A percentile compares a stretch with the other conserved stretches of the same genome.
Conservation (phyloP, 2,888 invertebrate species). For the Heliconius ismenius region DNA sequence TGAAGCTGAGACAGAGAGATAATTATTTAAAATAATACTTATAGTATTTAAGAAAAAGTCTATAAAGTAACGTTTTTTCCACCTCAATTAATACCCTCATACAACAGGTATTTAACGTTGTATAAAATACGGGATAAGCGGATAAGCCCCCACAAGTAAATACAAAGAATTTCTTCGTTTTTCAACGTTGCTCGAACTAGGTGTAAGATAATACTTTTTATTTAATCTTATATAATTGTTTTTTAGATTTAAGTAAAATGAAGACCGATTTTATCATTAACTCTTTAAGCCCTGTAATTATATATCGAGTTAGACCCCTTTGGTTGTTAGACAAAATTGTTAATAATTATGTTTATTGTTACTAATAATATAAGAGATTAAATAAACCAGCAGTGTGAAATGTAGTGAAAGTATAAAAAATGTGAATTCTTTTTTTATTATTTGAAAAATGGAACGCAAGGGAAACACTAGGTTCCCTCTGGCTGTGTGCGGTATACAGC, state of each 20-base stretch:
- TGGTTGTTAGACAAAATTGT: constrained; percentile 48
- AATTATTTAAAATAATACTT: no score
- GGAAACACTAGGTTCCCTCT: no score
- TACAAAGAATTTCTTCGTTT: not conserved
- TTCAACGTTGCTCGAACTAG: not conserved
- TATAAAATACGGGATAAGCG: constrained; percentile 6
- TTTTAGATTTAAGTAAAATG: constrained; percentile 23
- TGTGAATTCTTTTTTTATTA: no score
- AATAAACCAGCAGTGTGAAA: no score
- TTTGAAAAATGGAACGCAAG: no score
- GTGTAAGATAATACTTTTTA: not conserved
- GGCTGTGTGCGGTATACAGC: no score
- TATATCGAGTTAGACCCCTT: constrained; percentile 52
- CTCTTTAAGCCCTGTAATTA: constrained; percentile 46
- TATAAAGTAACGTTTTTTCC: not conserved
- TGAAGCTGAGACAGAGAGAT: no score
- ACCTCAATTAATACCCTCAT: not conserved
- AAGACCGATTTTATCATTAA: constrained; percentile 19
- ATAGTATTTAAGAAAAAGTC: not conserved
- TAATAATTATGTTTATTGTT: constrained; percentile 47
- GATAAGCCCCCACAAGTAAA: not conserved
- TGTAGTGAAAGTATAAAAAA: no score
- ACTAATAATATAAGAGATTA: not conserved
- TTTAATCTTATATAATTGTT: constrained; percentile 15
- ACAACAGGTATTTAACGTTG: not conserved